Conservation (phyloP, 2,113 vertebrate species). For the Motacilla tschutschensis region DNA sequence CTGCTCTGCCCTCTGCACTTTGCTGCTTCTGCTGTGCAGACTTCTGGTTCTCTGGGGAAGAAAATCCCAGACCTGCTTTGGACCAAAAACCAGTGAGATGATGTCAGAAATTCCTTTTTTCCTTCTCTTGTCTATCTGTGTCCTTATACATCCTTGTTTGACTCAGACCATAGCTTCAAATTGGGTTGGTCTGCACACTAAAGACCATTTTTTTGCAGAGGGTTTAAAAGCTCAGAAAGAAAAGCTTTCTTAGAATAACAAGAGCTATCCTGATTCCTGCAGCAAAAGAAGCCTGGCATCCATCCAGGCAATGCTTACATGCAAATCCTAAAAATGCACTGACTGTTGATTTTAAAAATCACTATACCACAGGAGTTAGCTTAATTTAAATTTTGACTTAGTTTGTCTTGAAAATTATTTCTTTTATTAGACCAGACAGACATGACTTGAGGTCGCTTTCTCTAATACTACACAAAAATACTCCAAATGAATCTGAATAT, state of each 20-base stretch:
- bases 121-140: neutral
- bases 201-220: neutral
- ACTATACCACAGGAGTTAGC: neutral
- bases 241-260: neutral
- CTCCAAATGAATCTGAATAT: conserved; percentile 9
- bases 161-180: neutral
- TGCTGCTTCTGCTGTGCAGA: neutral
- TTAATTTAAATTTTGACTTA: conserved; percentile 15
- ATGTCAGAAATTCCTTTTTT: neutral
- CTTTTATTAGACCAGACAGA: conserved; percentile 17
- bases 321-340: neutral
- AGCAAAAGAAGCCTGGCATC: conserved; percentile 2
- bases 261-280: neutral
- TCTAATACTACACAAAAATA: conserved; percentile 5
- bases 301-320: neutral
- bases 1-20: fast-evolving
- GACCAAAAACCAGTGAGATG: neutral
- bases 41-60: neutral
- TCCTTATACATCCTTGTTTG: neutral
- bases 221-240: neutral
- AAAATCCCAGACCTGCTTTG: neutral
- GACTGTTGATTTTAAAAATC: neutral
- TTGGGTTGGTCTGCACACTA: neutral
- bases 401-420: conserved; percentile 6
- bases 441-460: neutral